These are phyloP conservation scores for Leptinotarsa rubiginosa DNA, from an alignment of 2,888 invertebrate species.

Conservation along the genomic window DNA sequence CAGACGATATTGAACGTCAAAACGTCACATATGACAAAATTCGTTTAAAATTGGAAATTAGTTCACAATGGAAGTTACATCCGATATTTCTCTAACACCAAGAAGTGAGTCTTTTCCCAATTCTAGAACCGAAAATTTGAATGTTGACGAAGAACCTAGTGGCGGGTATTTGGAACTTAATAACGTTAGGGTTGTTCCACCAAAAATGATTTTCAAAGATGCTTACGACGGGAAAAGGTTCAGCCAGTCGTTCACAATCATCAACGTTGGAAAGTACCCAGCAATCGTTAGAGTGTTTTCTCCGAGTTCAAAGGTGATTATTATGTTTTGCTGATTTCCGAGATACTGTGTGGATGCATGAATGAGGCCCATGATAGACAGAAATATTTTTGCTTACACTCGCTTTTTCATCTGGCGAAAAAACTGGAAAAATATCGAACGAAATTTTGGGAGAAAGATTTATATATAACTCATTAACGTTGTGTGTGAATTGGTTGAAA, in stretches of 20 bases:
- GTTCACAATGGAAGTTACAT: background rate
- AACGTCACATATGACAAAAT: background rate
- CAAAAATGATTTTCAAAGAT: constrained; percentile 63
- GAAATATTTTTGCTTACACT: too few species aligned
- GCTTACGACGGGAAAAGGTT: constrained; percentile 64
- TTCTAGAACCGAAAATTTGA: background rate
- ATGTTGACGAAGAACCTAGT: background rate
- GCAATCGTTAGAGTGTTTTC: constrained; percentile 60
- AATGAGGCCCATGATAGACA: too few species aligned
- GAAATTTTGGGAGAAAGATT: too few species aligned
- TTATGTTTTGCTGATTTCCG: background rate
- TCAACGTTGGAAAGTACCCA: constrained; percentile 60
- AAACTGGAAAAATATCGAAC: too few species aligned
- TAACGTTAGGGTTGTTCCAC: constrained; percentile 62
- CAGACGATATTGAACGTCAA: too few species aligned
- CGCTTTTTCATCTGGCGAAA: too few species aligned
- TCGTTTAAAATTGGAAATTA: background rate
- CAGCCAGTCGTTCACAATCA: constrained; percentile 58
- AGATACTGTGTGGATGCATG: too few species aligned
- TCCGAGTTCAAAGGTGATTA: constrained; percentile 64
- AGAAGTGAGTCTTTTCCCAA: background rate
- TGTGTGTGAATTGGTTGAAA: too few species aligned
- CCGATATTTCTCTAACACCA: background rate
- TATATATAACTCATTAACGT: too few species aligned
- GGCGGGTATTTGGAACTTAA: constrained; percentile 35